Conservation (phyloP, 2,113 vertebrate species). For the Morone saxatilis region DNA sequence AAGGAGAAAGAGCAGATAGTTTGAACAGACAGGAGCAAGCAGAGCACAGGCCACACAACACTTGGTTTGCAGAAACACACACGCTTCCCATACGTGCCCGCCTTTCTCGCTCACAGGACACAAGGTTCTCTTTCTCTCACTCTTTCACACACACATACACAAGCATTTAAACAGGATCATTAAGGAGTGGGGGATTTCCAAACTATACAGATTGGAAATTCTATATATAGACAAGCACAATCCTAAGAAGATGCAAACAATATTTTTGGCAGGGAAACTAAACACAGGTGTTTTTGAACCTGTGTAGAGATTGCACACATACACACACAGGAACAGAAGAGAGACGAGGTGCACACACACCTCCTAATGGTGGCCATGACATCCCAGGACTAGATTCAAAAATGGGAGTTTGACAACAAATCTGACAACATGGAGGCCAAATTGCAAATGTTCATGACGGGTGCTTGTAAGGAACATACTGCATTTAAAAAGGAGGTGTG, state of each 20-base stretch:
- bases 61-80: conserved; percentile 50
- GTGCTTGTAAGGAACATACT: neutral
- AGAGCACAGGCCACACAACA: conserved; percentile 77
- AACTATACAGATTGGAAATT: conserved; percentile 78
- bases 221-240: conserved; percentile 37
- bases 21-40: conserved; percentile 92
- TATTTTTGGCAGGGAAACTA: conserved; percentile 38
- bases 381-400: conserved; percentile 43
- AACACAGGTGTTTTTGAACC: conserved; percentile 39
- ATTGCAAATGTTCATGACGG: conserved; percentile 10
- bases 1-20: conserved; percentile 93
- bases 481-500: conserved; percentile 30
- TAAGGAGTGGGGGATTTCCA: conserved; percentile 71
- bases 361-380: conserved; percentile 18
- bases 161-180: conserved; percentile 47
- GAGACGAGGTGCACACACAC: conserved; percentile 34
- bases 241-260: conserved; percentile 65
- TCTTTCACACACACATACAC: conserved; percentile 5
- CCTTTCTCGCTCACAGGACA: conserved; percentile 19
- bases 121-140: neutral
- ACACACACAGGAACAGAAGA: conserved; percentile 40
- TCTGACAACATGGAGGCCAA: neutral
- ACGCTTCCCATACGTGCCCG: neutral
- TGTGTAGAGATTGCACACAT: conserved; percentile 48
- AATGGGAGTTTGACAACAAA: conserved; percentile 22